phyloP scores from a whole-genome alignment of 2,888 invertebrate species.

The Sesamia inferens region DNA sequence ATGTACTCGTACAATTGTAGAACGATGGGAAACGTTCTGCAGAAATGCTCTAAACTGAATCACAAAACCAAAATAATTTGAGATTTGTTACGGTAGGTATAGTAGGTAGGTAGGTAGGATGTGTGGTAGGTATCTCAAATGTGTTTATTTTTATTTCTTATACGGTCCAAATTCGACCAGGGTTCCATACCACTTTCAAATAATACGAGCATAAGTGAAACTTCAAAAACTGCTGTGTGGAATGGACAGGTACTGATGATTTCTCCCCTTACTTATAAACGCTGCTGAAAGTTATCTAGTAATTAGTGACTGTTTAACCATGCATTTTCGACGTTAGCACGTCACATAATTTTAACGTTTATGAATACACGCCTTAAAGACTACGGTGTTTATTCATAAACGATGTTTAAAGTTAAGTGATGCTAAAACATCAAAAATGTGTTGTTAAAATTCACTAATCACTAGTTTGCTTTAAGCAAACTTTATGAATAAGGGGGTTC shows the following conservation, averaged over 20 bases:
- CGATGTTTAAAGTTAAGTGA: no score
- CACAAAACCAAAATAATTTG: not conserved
- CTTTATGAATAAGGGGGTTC: no score
- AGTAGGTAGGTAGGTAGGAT: no score
- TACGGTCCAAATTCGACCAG: not conserved
- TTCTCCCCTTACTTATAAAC: not conserved
- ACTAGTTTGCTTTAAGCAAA: no score
- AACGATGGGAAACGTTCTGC: slow-evolving; percentile 1
- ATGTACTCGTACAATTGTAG: not conserved
- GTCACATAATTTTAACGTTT: no score
- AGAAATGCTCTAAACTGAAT: not conserved
- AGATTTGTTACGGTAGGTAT: not conserved
- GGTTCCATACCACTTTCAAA: not conserved
- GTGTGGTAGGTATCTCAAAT: not conserved
- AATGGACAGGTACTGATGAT: not conserved
- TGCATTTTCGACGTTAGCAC: no score
- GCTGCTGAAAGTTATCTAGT: no score
- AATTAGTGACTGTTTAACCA: no score
- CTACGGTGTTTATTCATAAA: no score
- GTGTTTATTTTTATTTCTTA: not conserved
- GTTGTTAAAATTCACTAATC: no score
- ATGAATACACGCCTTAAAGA: no score
- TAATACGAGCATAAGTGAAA: not conserved
- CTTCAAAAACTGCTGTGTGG: not conserved
- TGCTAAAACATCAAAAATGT: no score